Conservation (phyloP, 2,797 vertebrate genomes). For the Acanthiza pusilla region DNA sequence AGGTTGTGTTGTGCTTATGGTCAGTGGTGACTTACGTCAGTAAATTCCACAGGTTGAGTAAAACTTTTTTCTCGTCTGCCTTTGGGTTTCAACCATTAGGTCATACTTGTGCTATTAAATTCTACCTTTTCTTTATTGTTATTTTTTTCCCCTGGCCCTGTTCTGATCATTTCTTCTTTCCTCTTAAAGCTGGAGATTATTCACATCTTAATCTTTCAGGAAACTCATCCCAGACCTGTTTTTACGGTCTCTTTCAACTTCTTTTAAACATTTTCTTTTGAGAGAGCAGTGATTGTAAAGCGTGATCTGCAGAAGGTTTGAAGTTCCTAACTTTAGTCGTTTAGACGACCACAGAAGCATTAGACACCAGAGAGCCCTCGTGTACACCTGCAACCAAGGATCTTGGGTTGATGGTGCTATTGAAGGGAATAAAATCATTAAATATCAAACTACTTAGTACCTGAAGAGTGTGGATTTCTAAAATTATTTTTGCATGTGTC, state of each 20-base stretch:
- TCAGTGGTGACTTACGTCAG: neutral
- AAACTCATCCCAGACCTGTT: neutral
- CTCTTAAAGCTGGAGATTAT: neutral
- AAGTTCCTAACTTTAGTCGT: neutral
- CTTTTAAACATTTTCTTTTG: neutral
- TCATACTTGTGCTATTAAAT: neutral
- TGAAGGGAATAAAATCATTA: neutral
- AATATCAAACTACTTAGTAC: neutral
- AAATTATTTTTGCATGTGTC: constrained; percentile 20
- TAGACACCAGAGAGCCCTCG: neutral
- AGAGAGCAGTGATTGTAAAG: neutral
- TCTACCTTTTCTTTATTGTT: neutral
- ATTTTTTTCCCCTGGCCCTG: neutral
- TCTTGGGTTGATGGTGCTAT: neutral
- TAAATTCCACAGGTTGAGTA: neutral
- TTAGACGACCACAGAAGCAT: neutral
- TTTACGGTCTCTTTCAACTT: neutral
- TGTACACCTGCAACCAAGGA: neutral
- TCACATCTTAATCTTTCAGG: neutral
- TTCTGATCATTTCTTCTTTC: neutral
- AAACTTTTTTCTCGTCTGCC: neutral
- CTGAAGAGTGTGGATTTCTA: neutral
- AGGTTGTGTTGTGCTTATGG: neutral
- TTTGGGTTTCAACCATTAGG: neutral
- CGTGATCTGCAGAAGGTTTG: neutral